phyloP scores from a whole-genome alignment of 2,888 invertebrate genomes.

The Sphaerolaimus hirsutus region DNA sequence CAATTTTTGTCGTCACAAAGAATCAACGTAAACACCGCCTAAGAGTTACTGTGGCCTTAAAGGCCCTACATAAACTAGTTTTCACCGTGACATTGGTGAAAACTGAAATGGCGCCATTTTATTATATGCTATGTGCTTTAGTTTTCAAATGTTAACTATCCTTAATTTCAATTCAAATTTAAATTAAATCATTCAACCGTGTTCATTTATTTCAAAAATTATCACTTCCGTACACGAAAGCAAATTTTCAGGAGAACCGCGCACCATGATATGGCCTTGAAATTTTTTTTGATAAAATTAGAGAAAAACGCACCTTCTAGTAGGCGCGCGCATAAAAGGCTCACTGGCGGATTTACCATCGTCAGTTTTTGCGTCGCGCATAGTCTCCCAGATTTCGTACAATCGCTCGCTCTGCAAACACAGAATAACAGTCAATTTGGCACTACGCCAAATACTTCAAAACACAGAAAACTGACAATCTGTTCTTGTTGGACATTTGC shows the following conservation, averaged over 20 bases:
- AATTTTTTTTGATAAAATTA: background rate
- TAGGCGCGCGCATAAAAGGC: conserved; percentile 75
- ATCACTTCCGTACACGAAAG: no score
- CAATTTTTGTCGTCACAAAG: no score
- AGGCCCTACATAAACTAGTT: no score
- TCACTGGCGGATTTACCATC: conserved; percentile 73
- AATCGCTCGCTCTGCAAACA: conserved; percentile 19
- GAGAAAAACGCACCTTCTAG: conserved; percentile 60
- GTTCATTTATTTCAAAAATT: no score
- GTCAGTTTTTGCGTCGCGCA: conserved; percentile 66
- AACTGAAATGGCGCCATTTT: no score
- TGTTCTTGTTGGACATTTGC: background rate
- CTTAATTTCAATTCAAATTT: conserved; percentile 3
- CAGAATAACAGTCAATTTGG: background rate
- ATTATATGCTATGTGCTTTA: no score
- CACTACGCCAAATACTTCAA: background rate
- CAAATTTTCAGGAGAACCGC: background rate
- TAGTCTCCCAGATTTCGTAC: conserved; percentile 71
- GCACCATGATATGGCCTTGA: background rate
- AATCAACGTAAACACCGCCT: no score
- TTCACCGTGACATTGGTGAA: no score
- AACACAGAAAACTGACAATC: background rate
- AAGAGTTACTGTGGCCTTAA: no score
- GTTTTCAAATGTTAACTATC: no score
- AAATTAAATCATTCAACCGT: background rate